Evolutionary conservation across 64 coral and sea anemone genomes (phyloP), one percentile per base, ranked within the genome.

Genomic region (Catalaphyllia jardinei): DNA sequence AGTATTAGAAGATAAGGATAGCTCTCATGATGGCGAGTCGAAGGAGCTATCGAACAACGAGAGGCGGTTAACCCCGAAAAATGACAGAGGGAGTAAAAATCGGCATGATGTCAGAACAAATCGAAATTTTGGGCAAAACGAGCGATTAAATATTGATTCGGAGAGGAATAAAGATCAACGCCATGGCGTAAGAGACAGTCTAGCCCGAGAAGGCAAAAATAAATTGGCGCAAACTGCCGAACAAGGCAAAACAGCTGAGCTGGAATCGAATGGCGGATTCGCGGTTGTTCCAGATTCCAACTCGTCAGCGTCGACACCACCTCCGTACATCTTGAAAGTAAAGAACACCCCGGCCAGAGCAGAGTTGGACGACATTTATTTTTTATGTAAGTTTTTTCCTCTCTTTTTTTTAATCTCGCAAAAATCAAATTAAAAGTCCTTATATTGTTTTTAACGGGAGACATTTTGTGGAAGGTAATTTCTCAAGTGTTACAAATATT

Each of bases 291-390:
- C 81, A 50, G 81, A 51, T 71, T 85, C 74, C 17, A 92, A 92
- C 86, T 79, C 62, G 10, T 85, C 81, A 31, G 42, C 79, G 17
- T 29, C 72, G 15, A 86, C 75, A 28, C 90, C 90, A n/a, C 90
- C 74, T 27, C 82, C 90, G 52, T 87, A 78, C 82, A 72, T 92
- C 62, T 30, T 80, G 50, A 92, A 92, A 42, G 73, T 84, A 73
- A 78, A 87, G 78, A 87, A 71, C 25, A 33, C 82, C 54, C 51
- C 65, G 62, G 75, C 64, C 10, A 76, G 73, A 80, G 55, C 82
- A 1, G 90, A 92, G 62, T 61, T 92, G 63, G 90, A 92, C 83
- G 90, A 92, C 72, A 92, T 92, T 69, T 92, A 92, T 78, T 92
- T 92, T 87, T 79, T 92, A 87, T 92, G 90, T 92, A 31, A 92